Evolutionary conservation across 2,113 vertebrate species (phyloP), one percentile per base, ranked within the genome.

Genomic region (Gymnorhina tibicen): DNA sequence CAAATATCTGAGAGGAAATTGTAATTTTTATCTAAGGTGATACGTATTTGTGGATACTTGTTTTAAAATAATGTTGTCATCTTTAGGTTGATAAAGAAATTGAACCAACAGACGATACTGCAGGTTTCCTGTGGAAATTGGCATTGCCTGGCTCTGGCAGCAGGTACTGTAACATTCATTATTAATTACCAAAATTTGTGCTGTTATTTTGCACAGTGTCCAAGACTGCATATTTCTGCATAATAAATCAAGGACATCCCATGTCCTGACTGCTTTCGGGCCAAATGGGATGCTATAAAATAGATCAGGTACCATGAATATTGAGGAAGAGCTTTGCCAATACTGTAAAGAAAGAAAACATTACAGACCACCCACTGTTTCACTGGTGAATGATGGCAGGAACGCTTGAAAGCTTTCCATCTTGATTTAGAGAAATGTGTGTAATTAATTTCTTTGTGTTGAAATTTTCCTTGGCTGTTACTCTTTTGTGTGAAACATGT

Each of bases 81-180:
- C 44, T 96, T 80, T 78, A 99, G 99, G 97, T 98, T 99, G 98
- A 99, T 99, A 91, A 99, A 99, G 95, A 99, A 99, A 74, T 96
- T 99, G 95, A 99, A 98, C 93, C 99, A 99, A 78, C 99, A 99
- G 97, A 98, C 94, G 9, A 99, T 99, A 96, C 98, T 99, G 83
- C 99, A 99, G 97, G 99, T 99, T 58, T 99, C 99, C 97, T 99
- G 99, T 98, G 99, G 99, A 87, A 99, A 99, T 91, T 99, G 99
- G 97, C 99, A 99, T 97, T 99, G 99, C 96, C 98, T 99, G 92
- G 99, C 99, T 97, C 98, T 99, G 97, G 99, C 99, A 93, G 98
- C 98, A 99, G 99, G 99, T 99, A 98, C 58, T 35, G 78, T 96
- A 91, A 72, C 28, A 20, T 87, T 95, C 14, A 16, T 67, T 91